A percentile compares a stretch with the other conserved stretches of the same genome.
phyloP scores from a whole-genome alignment of 2,797 vertebrate species.

The Sebastes glaucus region DNA sequence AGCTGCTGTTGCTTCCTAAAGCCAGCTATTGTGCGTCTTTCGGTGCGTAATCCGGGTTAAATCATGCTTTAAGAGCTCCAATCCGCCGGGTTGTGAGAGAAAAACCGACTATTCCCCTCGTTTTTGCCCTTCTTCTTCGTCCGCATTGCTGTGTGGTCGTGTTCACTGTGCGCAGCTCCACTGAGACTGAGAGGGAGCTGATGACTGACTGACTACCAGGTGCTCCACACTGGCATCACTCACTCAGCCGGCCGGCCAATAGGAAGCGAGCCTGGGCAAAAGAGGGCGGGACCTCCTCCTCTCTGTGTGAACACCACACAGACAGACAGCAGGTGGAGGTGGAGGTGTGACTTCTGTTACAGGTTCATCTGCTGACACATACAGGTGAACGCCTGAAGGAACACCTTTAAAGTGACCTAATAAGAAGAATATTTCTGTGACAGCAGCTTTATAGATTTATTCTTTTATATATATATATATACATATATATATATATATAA shows the following conservation, averaged over 20 bases:
- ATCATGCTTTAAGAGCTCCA: background rate
- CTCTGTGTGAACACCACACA: conserved; percentile 4
- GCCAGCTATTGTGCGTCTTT: conserved; percentile 12
- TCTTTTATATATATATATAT: background rate
- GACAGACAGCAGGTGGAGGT: conserved; percentile 76
- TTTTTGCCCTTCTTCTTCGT: conserved; percentile 70
- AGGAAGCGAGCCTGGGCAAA: conserved; percentile 15
- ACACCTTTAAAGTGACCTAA: background rate
- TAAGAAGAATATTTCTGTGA: background rate
- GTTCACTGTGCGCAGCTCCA: conserved; percentile 51
- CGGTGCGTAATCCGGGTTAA: background rate
- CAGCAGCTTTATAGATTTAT: background rate
- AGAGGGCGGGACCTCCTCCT: conserved; percentile 71
- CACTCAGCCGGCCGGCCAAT: conserved; percentile 75
- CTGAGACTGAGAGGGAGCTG: conserved; percentile 40
- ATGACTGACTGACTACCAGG: conserved; percentile 81
- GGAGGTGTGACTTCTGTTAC: conserved; percentile 60
- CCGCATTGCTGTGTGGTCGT: conserved; percentile 77
- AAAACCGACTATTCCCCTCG: conserved; percentile 67
- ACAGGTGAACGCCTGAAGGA: conserved; percentile 16
- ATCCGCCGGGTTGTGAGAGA: conserved; percentile 33
- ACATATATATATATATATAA: background rate
- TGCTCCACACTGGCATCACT: conserved; percentile 77
- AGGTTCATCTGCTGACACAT: conserved; percentile 71
- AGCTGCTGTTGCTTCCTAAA: conserved; percentile 44